Evolutionary conservation across 2,113 vertebrate species (phyloP), one percentile per base, ranked within the genome.

Genomic region (Mungos mungo): DNA sequence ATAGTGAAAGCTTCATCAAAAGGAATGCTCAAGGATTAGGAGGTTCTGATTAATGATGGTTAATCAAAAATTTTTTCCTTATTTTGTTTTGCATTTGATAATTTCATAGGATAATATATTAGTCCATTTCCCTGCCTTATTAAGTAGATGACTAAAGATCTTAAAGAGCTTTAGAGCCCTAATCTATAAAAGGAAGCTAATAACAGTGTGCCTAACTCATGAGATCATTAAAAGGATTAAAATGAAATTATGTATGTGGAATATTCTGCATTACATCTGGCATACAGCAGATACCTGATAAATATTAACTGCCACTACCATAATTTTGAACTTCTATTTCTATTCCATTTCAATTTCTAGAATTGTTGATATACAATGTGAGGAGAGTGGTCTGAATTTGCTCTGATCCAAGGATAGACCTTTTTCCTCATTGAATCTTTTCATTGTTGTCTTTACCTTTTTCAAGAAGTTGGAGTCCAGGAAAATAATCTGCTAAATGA

Each of bases 1-100:
- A 93, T 80, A 63, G 47, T 92, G 72, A 97, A 89, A 83, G 95
- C 65, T 57, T 97, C 83, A 97, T 96, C 93, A 96, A 96, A 98
- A 95, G 93, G 52, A 96, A 97, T 92, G 50, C 80, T 90, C 33
- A 57, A 84, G 45, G 10, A 90, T 96, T 92, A 81, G 92, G 38
- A 93, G 1, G 8, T 60, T 97, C 80, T 96, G 90, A 97, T 94
- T 97, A 97, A 88, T 93, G 57, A 79, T 29, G 69, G 6, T 76
- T 94, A 97, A 96, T 94, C 69, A 97, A 63, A 72, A 88, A 72
- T 85, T 50, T 92, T 97, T 93, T 93, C 21, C 21, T 87, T 89
- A 85, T 95, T 95, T 96, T 93, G 69, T 92, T 65, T 96, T 96
- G 50, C 54, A 93, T 68, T 96, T 87, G 84, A 89, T 88, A 97